Base-by-base conservation (phyloP, 1,140 invertebrate genomes). In the Cydia strobilella region DNA sequence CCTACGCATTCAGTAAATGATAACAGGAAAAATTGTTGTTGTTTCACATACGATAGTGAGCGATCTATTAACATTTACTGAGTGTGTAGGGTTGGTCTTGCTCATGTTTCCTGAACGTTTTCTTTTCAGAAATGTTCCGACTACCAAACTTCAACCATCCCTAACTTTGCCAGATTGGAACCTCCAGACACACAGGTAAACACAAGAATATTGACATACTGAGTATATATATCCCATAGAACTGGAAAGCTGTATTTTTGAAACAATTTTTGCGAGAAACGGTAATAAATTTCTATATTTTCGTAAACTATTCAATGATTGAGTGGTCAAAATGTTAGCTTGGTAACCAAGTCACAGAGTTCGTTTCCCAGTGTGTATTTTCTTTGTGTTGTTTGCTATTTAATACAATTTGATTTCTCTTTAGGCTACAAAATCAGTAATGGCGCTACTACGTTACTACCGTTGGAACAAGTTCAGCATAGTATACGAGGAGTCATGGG, bases 381-480 rank as follows among this genome's bases (percentile, higher is more conserved):
- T 39, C 35, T 15, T 48, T 48, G 3, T 12, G 42, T 12, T 45
- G 42, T 45, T 12, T 45, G 13, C 1, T 45, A 31, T 13, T 12
- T 45, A 15, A n/a, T 51, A 51, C 4, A 23, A 18, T 23, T 78
- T 48, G 31, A 31, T 31, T 76, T 79, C 54, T 76, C 93, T 94
- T 51, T 88, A 97, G 95, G 97, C 99, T 25, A 98, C 97, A 39
- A 98, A 98, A 93, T 99, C 98, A 23, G 96, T 99, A 72, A 96
- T 99, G 84, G 96, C 98, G 0, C 92, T 99, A 65, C 91, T 99
- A 74, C 94, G 95, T 51, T 97, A 99, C 92, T 98, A 97, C 91
- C 96, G 96, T 80, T 99, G 98, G 98, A 95, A 96, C 75, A 98
- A 98, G 88, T 99, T 99, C 93, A 96, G 97, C 18, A 97, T 99